Conservation (phyloP, 2,888 invertebrate genomes). For the Caenorhabditis zanzibari region DNA sequence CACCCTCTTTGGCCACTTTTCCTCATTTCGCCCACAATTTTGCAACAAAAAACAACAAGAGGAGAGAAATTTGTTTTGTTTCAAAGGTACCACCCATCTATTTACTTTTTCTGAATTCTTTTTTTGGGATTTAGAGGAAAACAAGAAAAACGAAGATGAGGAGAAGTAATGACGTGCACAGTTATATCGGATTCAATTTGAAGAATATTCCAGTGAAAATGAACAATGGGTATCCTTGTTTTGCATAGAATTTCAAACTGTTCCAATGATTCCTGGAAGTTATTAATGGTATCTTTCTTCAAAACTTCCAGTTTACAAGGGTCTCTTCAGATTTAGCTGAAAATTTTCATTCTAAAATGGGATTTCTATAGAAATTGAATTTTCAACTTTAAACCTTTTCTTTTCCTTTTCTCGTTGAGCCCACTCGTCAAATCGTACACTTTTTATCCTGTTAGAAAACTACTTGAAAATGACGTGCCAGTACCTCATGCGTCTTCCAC, state of each 20-base stretch:
- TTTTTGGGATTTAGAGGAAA: neutral
- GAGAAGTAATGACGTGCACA: conserved; percentile 3
- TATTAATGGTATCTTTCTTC: neutral
- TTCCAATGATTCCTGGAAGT: neutral
- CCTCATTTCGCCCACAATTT: conserved; percentile 7
- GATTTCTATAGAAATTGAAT: conserved; percentile 4
- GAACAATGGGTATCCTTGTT: neutral
- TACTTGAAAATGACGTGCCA: conserved; percentile 52
- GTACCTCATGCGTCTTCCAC: conserved; percentile 5
- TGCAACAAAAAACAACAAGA: conserved; percentile 4
- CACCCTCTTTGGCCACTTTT: neutral
- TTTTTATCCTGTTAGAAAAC: neutral
- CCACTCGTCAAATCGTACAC: neutral
- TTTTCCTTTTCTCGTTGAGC: neutral
- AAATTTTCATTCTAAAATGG: too few species aligned
- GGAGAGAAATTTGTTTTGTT: conserved; percentile 7
- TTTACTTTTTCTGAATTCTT: neutral
- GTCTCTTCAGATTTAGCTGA: too few species aligned
- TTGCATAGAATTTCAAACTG: neutral
- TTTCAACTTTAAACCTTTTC: neutral
- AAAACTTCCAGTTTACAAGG: too few species aligned
- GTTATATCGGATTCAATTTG: neutral
- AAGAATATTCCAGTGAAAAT: neutral
- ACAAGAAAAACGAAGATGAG: neutral
- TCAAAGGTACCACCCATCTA: neutral